Base-by-base conservation (phyloP, 2,888 invertebrate genomes). In the Nephrotoma flavescens region DNA sequence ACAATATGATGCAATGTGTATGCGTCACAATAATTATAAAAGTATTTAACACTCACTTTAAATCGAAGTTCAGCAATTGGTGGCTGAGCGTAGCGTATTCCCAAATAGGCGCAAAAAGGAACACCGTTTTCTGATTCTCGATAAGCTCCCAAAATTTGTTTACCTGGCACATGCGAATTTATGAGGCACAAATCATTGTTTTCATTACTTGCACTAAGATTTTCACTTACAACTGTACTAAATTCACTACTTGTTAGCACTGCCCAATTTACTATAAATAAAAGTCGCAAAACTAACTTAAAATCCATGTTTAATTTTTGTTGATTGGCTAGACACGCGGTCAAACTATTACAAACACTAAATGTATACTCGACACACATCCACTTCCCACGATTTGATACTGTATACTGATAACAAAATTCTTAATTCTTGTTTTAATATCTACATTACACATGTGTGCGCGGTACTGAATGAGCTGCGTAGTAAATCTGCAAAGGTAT, bases 21-120 rank as follows among this genome's bases (percentile, higher is more conserved):
- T 31, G 31, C 31, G 19, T 19, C 19, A 19, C 19, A 19, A 19
- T 19, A 19, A 19, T 19, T 19, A 31, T 44, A 4, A 47, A n/a
- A 47, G 9, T 47, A 9, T 87, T 47, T 9, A 4, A 47, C 9
- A 4, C 71, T 31, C n/a, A 93, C 93, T 86, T 92, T 90, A 0
- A 93, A 89, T 52, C 91, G 91, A 42, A 91, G 88, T 7, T 90
- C 89, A 0, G 89, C 90, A 83, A 91, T 6, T 1, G 91, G 91
- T 2, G 91, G 91, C 88, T 91, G 89, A 19, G 91, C 91, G 87
- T 90, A 91, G 0, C 91, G 91, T 19, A 91, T 90, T 86, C 89
- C 90, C 88, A 91, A 91, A 87, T 91, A 91, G 86, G 91, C 91
- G 52, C 88, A 90, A 87, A 91, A 91, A 7, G 9, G 2, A 87